Conservation (phyloP, 2,113 vertebrate species). For the Macquaria ambigua region DNA sequence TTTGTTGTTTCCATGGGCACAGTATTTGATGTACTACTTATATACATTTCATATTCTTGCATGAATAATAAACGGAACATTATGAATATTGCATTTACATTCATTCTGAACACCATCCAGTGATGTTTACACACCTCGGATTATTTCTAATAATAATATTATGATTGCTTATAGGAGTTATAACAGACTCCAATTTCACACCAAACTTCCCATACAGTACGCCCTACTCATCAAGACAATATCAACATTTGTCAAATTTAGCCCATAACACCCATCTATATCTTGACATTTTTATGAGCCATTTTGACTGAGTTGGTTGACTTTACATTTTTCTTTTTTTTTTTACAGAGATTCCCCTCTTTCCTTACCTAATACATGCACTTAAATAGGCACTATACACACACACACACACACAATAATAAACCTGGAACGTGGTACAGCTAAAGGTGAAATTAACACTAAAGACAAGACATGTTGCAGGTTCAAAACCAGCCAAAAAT, state of each 20-base stretch:
- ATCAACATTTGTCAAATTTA: neutral
- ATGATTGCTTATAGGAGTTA: neutral
- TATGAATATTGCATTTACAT: neutral
- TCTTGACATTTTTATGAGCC: neutral
- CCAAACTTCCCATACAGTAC: neutral
- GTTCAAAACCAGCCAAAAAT: neutral
- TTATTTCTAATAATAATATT: neutral
- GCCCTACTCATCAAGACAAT: neutral
- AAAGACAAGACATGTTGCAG: neutral
- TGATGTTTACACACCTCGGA: neutral
- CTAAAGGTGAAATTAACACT: neutral
- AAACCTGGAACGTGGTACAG: neutral
- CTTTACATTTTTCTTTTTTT: neutral
- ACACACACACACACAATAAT: neutral
- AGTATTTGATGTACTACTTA: neutral
- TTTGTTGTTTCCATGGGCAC: neutral
- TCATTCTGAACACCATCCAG: neutral
- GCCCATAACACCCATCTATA: neutral
- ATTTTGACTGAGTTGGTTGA: neutral
- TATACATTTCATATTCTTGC: neutral
- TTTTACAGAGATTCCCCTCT: neutral
- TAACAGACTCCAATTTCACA: no score
- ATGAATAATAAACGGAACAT: neutral
- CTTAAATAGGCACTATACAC: neutral
- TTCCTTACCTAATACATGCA: neutral